These are phyloP conservation scores for Pecten maximus DNA, from an alignment of 2,888 invertebrate species.

Conservation along the genomic window DNA sequence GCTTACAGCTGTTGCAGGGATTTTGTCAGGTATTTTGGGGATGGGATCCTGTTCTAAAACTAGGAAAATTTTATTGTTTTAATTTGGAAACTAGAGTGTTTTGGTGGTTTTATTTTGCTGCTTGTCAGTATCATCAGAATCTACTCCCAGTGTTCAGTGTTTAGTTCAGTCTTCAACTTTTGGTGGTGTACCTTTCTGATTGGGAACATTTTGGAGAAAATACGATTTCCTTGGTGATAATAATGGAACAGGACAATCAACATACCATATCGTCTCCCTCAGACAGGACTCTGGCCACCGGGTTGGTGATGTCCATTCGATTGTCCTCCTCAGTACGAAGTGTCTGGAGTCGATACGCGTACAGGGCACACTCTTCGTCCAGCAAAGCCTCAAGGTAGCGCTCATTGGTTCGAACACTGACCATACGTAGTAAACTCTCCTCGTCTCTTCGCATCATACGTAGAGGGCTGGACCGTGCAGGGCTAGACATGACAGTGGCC, in stretches of 20 bases:
- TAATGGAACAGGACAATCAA: not conserved
- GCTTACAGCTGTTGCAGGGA: too few relatives aligned
- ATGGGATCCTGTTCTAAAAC: too few relatives aligned
- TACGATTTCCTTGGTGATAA: too few relatives aligned
- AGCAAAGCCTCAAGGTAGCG: slow-evolving; percentile 61
- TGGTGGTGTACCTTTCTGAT: too few relatives aligned
- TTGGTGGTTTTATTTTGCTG: too few relatives aligned
- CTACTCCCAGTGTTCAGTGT: too few relatives aligned
- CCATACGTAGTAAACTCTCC: not conserved
- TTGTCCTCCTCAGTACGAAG: slow-evolving; percentile 37
- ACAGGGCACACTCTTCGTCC: slow-evolving; percentile 67
- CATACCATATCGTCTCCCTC: slow-evolving; percentile 68
- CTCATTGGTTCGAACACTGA: slow-evolving; percentile 44
- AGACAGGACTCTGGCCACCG: slow-evolving; percentile 60
- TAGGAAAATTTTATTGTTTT: too few relatives aligned
- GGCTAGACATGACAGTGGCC: not conserved
- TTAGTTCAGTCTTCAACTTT: too few relatives aligned
- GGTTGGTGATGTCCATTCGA: slow-evolving; percentile 53
- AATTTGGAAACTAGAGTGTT: too few relatives aligned
- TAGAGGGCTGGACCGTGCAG: not conserved
- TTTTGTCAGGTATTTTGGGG: too few relatives aligned
- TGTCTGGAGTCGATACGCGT: slow-evolving; percentile 57
- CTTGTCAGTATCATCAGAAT: too few relatives aligned
- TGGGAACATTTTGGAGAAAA: too few relatives aligned
- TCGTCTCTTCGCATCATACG: not conserved